A percentile compares a stretch with the other conserved stretches of the same genome.
These are phyloP conservation scores for Nymphicus hollandicus DNA, from an alignment of 2,113 vertebrate species.

Conservation along the genomic window DNA sequence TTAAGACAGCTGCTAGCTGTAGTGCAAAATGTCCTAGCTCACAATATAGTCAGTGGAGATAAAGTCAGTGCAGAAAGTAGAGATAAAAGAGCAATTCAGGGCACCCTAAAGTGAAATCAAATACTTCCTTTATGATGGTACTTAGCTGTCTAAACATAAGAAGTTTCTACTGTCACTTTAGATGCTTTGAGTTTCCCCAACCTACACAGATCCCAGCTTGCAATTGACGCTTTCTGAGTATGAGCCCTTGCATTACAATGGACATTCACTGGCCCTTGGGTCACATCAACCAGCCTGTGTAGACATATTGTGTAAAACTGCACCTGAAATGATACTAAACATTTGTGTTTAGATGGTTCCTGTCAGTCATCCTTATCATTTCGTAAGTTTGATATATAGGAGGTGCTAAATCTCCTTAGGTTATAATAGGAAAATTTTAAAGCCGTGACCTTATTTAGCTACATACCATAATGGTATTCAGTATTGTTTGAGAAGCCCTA, in stretches of 20 bases:
- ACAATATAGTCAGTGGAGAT: not conserved
- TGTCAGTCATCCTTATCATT: not conserved
- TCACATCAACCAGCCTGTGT: not conserved
- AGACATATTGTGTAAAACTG: not conserved
- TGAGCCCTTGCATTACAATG: not conserved
- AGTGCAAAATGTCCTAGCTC: not conserved
- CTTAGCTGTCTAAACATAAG: not conserved
- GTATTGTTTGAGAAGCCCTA: not conserved
- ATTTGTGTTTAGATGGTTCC: not conserved
- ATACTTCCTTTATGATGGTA: not conserved
- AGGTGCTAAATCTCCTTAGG: not conserved
- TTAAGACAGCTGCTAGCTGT: not conserved
- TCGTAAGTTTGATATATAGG: not conserved
- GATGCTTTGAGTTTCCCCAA: not conserved
- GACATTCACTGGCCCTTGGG: not conserved
- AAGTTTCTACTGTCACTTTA: not conserved
- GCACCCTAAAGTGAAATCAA: not conserved
- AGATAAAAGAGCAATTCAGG: not conserved
- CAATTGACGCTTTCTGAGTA: rapidly evolving
- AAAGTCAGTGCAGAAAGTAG: not conserved
- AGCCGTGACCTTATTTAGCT: not conserved
- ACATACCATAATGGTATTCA: not conserved
- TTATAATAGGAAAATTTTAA: not conserved
- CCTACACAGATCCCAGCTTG: not conserved
- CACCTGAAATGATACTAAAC: not conserved